phyloP scores from a whole-genome alignment of 2,888 invertebrate species.

The Empis livida region DNA sequence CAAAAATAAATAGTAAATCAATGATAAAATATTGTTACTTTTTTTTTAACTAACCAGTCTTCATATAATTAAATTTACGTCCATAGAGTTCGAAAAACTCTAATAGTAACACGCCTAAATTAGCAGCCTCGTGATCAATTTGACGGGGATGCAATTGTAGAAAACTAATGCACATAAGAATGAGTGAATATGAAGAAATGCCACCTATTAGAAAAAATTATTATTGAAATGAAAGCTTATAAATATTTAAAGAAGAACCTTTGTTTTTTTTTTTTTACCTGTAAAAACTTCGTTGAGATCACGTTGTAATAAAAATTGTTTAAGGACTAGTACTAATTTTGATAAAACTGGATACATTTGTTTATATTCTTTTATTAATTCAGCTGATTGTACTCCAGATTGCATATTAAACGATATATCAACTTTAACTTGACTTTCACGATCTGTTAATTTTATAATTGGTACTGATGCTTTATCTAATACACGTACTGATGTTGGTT shows the following conservation, averaged over 20 bases:
- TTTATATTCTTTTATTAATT: slow-evolving; percentile 86
- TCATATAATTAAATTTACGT: slow-evolving; percentile 88
- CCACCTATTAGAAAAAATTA: slow-evolving; percentile 50
- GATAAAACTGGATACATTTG: slow-evolving; percentile 79
- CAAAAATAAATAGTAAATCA: background rate
- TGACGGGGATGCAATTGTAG: slow-evolving; percentile 81
- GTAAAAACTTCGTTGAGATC: slow-evolving; percentile 99
- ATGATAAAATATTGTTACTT: background rate
- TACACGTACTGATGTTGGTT: slow-evolving; percentile 83
- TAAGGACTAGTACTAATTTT: slow-evolving; percentile 91
- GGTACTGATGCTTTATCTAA: slow-evolving; percentile 97
- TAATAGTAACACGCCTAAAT: slow-evolving; percentile 86
- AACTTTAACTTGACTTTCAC: slow-evolving; percentile 68
- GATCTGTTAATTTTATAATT: slow-evolving; percentile 93
- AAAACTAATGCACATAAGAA: slow-evolving; percentile 97
- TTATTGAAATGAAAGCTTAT: too few species aligned
- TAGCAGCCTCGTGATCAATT: slow-evolving; percentile 54
- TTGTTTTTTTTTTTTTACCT: slow-evolving; percentile 28
- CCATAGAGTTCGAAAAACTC: slow-evolving; percentile 98
- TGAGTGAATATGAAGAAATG: slow-evolving; percentile 96
- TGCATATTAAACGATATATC: slow-evolving; percentile 99
- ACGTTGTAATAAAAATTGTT: slow-evolving; percentile 95
- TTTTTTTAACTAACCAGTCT: slow-evolving; percentile 47
- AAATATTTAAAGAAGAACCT: background rate
- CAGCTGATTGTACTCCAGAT: slow-evolving; percentile 93